Evolutionary conservation across 2,797 vertebrate genomes (phyloP).

Genomic region (Microctenopoma lineatum): DNA sequence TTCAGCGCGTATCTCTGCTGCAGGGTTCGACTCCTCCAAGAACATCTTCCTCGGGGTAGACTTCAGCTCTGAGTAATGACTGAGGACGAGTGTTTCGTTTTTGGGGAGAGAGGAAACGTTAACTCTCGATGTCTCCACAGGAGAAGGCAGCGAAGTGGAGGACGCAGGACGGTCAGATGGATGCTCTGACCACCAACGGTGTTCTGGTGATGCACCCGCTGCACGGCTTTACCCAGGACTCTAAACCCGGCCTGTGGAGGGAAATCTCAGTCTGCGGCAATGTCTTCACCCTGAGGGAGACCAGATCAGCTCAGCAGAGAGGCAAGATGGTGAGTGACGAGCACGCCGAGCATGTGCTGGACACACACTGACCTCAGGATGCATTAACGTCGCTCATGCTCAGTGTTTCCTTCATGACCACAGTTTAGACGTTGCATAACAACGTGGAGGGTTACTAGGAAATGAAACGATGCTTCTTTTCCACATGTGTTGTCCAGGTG

Average conservation of each 20-base stretch:
- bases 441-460: too few relatives aligned
- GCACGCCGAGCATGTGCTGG: background rate
- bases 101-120: background rate
- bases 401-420: background rate
- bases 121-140: conserved; percentile 64
- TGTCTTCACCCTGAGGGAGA: conserved; percentile 92
- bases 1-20: conserved; percentile 92
- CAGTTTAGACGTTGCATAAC: too few relatives aligned
- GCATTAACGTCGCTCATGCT: background rate
- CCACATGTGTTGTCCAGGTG: conserved; percentile 78
- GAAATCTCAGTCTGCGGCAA: conserved; percentile 96
- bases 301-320: conserved; percentile 91
- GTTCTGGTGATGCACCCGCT: conserved; percentile 95
- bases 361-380: background rate
- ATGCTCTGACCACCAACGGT: conserved; percentile 96
- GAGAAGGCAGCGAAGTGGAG: conserved; percentile 97
- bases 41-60: conserved; percentile 96
- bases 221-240: conserved; percentile 91
- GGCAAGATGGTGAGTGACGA: conserved; percentile 88
- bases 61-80: background rate
- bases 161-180: conserved; percentile 92
- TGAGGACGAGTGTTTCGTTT: background rate
- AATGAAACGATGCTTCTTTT: background rate
- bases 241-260: conserved; percentile 92
- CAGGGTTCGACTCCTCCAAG: conserved; percentile 96